Evolutionary conservation across 2,888 invertebrate species (phyloP).

Genomic region (Drosophila birchii): DNA sequence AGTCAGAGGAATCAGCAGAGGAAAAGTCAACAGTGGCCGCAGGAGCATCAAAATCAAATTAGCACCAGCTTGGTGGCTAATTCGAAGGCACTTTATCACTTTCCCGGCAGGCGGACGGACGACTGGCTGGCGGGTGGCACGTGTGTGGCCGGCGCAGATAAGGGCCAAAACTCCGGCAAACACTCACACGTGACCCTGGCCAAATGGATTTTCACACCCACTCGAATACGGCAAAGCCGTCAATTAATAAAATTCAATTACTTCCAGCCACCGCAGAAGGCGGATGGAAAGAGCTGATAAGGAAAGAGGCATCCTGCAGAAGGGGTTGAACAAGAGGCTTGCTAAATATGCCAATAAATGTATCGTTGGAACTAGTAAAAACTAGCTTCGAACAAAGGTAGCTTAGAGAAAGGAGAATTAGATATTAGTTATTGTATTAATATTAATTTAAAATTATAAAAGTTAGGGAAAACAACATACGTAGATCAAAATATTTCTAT

Average conservation of each 20-base stretch:
- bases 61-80: conserved; percentile 76
- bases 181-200: conserved; percentile 62
- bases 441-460: no score
- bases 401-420: no score
- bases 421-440: no score
- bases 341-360: neutral
- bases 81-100: conserved; percentile 63
- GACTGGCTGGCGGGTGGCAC: conserved; percentile 44
- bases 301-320: neutral
- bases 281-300: conserved; percentile 18
- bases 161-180: conserved; percentile 56
- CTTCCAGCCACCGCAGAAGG: conserved; percentile 27
- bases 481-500: no score
- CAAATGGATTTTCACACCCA: conserved; percentile 47
- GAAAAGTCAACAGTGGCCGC: conserved; percentile 21
- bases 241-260: conserved; percentile 54
- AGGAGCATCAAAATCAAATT: conserved; percentile 80
- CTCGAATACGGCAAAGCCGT: conserved; percentile 37
- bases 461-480: no score
- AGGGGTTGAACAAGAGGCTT: conserved; percentile 1
- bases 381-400: neutral
- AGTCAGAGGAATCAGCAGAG: conserved; percentile 21
- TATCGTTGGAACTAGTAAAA: neutral
- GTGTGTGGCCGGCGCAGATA: conserved; percentile 60
- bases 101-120: conserved; percentile 44